These are phyloP conservation scores for Dexiosoma caninum DNA, from an alignment of 2,888 invertebrate genomes.

Conservation along the genomic window DNA sequence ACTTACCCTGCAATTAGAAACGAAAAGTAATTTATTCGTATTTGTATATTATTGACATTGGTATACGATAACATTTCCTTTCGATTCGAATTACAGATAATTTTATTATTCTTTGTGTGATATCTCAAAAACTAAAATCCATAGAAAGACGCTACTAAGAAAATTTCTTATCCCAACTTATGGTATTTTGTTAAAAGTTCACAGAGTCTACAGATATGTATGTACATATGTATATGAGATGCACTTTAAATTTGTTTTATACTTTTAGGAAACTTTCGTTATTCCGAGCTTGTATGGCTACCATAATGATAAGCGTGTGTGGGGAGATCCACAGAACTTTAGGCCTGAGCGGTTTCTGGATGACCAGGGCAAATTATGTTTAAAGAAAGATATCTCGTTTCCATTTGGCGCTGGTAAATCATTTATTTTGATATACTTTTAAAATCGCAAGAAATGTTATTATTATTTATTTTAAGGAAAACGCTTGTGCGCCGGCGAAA, in stretches of 20 bases:
- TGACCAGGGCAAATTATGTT: constrained; percentile 79
- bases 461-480: constrained; percentile 78
- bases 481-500: constrained; percentile 85
- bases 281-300: constrained; percentile 80
- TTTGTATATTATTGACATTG: no score
- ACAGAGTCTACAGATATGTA: background rate
- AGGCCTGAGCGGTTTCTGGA: constrained; percentile 83
- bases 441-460: background rate
- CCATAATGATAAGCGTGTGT: constrained; percentile 80
- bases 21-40: no score
- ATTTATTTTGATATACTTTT: background rate
- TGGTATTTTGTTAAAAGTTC: no score
- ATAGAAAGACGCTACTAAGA: no score
- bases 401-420: constrained; percentile 83
- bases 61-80: no score
- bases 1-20: no score
- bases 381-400: constrained; percentile 81
- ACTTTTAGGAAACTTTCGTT: constrained; percentile 79
- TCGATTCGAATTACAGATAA: no score
- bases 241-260: no score
- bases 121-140: no score
- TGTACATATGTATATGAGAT: background rate
- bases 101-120: no score
- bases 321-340: constrained; percentile 83
- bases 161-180: no score